A percentile compares a stretch with the other conserved stretches of the same genome.
Conservation (phyloP, 2,888 invertebrate species). For the Perithous albicinctus region DNA sequence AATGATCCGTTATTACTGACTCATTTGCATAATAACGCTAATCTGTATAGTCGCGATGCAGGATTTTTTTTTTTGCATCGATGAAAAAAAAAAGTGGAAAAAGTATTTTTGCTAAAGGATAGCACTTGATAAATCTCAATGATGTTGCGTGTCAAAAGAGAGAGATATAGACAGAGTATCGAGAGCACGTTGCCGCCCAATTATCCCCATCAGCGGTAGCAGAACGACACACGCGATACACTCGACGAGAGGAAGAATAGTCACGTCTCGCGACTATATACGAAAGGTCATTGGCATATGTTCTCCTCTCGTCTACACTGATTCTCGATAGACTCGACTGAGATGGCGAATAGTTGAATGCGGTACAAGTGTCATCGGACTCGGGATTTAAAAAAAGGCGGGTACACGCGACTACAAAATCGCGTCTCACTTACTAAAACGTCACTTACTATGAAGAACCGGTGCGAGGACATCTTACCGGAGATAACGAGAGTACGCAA, state of each 20-base stretch:
- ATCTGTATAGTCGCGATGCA: not conserved
- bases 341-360: not conserved
- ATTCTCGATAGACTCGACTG: slow-evolving; percentile 4
- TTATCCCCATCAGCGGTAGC: not conserved
- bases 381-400: not conserved
- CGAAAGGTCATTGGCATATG: slow-evolving; percentile 31
- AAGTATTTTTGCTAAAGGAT: not conserved
- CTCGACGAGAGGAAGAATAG: slow-evolving; percentile 2
- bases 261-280: slow-evolving; percentile 8
- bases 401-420: not conserved
- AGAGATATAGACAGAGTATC: not conserved
- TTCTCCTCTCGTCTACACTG: slow-evolving; percentile 1
- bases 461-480: not conserved
- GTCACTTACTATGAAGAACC: not conserved
- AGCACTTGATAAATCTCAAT: not conserved
- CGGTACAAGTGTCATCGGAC: not conserved
- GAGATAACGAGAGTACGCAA: slow-evolving; percentile 25
- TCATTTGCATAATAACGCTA: too few relatives aligned
- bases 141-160: not conserved
- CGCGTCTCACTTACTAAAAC: not conserved
- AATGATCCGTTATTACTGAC: too few relatives aligned
- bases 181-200: not conserved
- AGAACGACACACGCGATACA: slow-evolving; percentile 2
- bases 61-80: not conserved
- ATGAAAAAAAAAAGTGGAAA: not conserved